phyloP scores from a whole-genome alignment of 1,140 invertebrate genomes.

The Diachasma alloeum region DNA sequence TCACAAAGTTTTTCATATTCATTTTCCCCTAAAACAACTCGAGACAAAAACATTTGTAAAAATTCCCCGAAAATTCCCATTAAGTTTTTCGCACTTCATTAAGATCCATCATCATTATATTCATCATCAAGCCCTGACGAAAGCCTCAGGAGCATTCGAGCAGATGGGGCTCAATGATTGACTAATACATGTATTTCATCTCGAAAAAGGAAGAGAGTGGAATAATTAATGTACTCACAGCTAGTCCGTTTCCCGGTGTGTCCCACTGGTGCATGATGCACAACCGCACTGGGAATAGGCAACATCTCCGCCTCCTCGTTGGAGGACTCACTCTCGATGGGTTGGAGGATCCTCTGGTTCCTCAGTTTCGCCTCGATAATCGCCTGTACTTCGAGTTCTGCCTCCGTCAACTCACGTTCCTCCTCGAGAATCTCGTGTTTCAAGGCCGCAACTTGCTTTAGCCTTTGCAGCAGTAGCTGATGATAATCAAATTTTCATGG shows the following conservation, averaged over 20 bases:
- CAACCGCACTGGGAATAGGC: slow-evolving; percentile 47
- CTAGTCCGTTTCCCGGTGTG: slow-evolving; percentile 54
- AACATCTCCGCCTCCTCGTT: slow-evolving; percentile 44
- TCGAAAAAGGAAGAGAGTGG: not conserved
- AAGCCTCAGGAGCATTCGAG: too few relatives aligned
- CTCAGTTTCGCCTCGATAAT: slow-evolving; percentile 39
- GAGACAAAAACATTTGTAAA: too few relatives aligned
- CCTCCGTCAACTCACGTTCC: slow-evolving; percentile 47
- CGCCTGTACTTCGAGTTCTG: slow-evolving; percentile 47
- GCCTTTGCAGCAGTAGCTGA: slow-evolving; percentile 46
- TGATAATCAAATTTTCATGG: not conserved
- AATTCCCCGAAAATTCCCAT: too few relatives aligned
- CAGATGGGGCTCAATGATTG: too few relatives aligned
- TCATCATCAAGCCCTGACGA: too few relatives aligned
- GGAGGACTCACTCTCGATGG: slow-evolving; percentile 31
- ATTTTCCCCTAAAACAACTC: too few relatives aligned
- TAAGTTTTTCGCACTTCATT: too few relatives aligned
- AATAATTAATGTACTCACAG: slow-evolving; percentile 52
- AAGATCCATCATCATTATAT: too few relatives aligned
- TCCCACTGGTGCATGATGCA: slow-evolving; percentile 42
- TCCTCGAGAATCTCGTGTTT: slow-evolving; percentile 46
- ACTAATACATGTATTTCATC: too few relatives aligned
- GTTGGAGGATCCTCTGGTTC: slow-evolving; percentile 25
- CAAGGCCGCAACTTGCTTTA: slow-evolving; percentile 43
- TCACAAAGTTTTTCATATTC: too few relatives aligned